Conservation (phyloP, 2,888 invertebrate genomes). For the Branchinecta sandiegonensis region DNA sequence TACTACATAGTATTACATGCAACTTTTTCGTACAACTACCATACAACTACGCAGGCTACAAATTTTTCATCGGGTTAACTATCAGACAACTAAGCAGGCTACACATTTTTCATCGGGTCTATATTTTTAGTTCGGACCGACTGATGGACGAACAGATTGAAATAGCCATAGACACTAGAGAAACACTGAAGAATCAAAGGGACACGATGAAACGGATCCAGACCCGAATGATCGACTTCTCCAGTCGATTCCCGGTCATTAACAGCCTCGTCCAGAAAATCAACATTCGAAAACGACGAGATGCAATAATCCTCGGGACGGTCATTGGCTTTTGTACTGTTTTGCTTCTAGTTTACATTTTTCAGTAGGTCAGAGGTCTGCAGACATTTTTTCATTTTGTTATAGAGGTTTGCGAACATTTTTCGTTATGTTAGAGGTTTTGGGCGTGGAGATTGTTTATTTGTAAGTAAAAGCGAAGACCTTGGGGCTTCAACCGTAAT, state of each 20-base stretch:
- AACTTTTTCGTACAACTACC: no score
- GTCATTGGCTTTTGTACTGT: slow-evolving; percentile 80
- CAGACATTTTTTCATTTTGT: no score
- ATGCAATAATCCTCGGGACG: slow-evolving; percentile 77
- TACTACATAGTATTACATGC: no score
- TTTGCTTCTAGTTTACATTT: slow-evolving; percentile 63
- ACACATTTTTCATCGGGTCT: neutral
- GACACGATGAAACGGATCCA: slow-evolving; percentile 78
- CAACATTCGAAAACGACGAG: slow-evolving; percentile 80
- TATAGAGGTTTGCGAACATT: no score
- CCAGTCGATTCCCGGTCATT: slow-evolving; percentile 71
- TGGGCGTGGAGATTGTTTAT: no score
- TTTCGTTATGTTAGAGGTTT: no score
- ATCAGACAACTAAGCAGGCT: no score
- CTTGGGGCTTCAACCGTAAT: no score
- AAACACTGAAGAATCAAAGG: slow-evolving; percentile 75
- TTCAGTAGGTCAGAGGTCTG: slow-evolving; percentile 41
- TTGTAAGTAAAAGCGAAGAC: no score
- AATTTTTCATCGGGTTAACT: neutral
- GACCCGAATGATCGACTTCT: slow-evolving; percentile 80
- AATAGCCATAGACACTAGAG: slow-evolving; percentile 92
- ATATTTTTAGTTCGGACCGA: slow-evolving; percentile 62
- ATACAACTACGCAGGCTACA: no score
- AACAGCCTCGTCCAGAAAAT: slow-evolving; percentile 82
- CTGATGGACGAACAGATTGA: slow-evolving; percentile 92